Evolutionary conservation across 1,140 invertebrate species (phyloP).

Genomic region (Drosophila varians): DNA sequence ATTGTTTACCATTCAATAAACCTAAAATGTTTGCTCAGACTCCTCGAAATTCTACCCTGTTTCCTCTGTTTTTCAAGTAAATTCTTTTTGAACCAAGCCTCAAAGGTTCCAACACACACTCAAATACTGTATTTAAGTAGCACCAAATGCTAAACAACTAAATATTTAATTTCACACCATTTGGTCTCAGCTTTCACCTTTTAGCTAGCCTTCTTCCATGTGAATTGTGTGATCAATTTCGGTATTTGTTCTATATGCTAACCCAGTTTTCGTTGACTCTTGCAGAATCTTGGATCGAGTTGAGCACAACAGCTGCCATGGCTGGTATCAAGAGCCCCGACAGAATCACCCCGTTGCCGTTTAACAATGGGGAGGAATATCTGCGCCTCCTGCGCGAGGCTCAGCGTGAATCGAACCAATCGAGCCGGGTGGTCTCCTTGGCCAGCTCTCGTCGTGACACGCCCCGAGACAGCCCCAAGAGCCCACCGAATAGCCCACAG

Average conservation of each 20-base stretch:
- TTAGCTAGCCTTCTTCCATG: slow-evolving; percentile 2
- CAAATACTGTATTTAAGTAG: neutral
- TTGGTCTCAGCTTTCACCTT: slow-evolving; percentile 15
- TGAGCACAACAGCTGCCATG: slow-evolving; percentile 86
- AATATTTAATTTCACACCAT: slow-evolving; percentile 36
- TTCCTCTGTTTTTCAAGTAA: too few relatives aligned
- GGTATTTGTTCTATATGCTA: slow-evolving; percentile 2
- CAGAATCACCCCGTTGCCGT: slow-evolving; percentile 88
- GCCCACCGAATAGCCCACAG: slow-evolving; percentile 94
- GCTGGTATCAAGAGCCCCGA: slow-evolving; percentile 86
- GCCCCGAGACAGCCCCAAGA: slow-evolving; percentile 90
- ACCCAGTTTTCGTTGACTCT: slow-evolving; percentile 35
- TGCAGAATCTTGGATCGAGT: slow-evolving; percentile 94
- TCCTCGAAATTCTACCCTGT: too few relatives aligned
- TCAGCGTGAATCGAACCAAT: slow-evolving; percentile 93
- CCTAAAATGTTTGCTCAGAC: too few relatives aligned
- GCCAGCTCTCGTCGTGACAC: slow-evolving; percentile 90
- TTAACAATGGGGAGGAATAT: slow-evolving; percentile 89
- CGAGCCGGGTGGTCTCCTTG: slow-evolving; percentile 91
- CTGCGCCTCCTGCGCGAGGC: slow-evolving; percentile 92
- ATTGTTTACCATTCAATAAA: too few relatives aligned
- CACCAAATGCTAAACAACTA: slow-evolving; percentile 5
- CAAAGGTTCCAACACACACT: slow-evolving; percentile 5
- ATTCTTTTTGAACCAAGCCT: too few relatives aligned
- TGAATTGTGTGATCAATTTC: slow-evolving; percentile 15